Base-by-base conservation (phyloP, 2,888 invertebrate species). In the Dascillus cervinus region DNA sequence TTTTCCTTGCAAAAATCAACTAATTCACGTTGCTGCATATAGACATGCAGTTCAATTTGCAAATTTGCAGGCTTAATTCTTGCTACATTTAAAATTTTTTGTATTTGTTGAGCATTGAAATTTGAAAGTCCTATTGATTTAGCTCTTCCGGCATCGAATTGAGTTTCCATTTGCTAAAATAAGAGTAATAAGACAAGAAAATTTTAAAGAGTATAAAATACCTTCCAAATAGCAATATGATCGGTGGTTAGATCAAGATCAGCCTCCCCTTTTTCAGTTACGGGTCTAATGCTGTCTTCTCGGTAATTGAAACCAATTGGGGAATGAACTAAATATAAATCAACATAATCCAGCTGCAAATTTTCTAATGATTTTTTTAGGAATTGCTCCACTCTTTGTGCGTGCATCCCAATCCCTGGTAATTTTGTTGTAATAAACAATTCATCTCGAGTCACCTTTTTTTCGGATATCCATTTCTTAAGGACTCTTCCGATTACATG, bases 91-190 rank as follows among this genome's bases (percentile, higher is more conserved):
- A 79, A 54, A 32, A 91, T 63, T 31, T 79, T 70, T 29, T 71
- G 65, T 34, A 91, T 71, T 65, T 92, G 92, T 11, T 70, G 66
- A 15, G 65, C 66, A 57, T 82, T 89, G 57, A 88, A 79, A 60
- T 92, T 92, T 0, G 90, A 92, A 3, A 92, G 58, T 0, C 92
- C 92, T 49, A 92, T 85, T 6, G 86, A 73, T 51, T 77, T 83
- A 0, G 81, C 69, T 11, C 70, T n/a, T n/a, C n/a, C n/a, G n/a
- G n/a, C n/a, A n/a, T n/a, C n/a, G n/a, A n/a, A n/a, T n/a, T n/a
- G n/a, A 37, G 74, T 71, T 50, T 83, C 75, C 69, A 86, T 70
- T 41, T 71, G 73, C 73, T 81, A 59, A 32, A 32, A n/a, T n/a
- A n/a, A 17, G 6, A 19, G 19, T 14, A 30, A 3, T 32, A 15